Conservation (phyloP, 1,140 invertebrate genomes). For the Pinna nobilis region DNA sequence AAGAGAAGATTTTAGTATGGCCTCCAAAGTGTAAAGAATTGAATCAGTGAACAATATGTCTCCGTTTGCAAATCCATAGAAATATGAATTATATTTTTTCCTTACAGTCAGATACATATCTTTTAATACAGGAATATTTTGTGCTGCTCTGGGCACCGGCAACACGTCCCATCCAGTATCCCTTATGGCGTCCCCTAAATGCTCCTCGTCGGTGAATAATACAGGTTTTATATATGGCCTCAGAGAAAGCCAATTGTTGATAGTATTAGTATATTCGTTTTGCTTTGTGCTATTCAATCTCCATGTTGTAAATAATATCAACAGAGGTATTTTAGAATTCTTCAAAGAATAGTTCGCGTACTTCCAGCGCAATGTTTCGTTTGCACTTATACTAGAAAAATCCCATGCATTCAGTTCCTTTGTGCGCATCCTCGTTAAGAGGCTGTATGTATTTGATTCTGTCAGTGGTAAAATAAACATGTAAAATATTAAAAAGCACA, state of each 20-base stretch:
- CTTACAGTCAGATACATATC: constrained; percentile 50
- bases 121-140: constrained; percentile 49
- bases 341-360: too few relatives aligned
- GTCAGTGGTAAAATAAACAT: too few relatives aligned
- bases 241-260: constrained; percentile 49
- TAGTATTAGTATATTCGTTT: constrained; percentile 46
- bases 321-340: constrained; percentile 11
- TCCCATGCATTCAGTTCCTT: too few relatives aligned
- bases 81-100: constrained; percentile 37
- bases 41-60: constrained; percentile 54
- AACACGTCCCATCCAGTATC: constrained; percentile 36
- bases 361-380: too few relatives aligned
- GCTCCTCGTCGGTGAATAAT: constrained; percentile 45
- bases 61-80: constrained; percentile 59
- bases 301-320: constrained; percentile 54
- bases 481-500: too few relatives aligned
- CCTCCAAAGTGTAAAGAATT: constrained; percentile 44
- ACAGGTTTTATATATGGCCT: constrained; percentile 37
- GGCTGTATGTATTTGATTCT: too few relatives aligned
- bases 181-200: constrained; percentile 21
- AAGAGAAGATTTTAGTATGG: constrained; percentile 15
- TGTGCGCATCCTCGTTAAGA: too few relatives aligned
- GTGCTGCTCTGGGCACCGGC: constrained; percentile 32
- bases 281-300: constrained; percentile 34
- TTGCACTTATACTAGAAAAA: too few relatives aligned